phyloP scores from a whole-genome alignment of 2,797 vertebrate genomes.

The Choloepus didactylus region DNA sequence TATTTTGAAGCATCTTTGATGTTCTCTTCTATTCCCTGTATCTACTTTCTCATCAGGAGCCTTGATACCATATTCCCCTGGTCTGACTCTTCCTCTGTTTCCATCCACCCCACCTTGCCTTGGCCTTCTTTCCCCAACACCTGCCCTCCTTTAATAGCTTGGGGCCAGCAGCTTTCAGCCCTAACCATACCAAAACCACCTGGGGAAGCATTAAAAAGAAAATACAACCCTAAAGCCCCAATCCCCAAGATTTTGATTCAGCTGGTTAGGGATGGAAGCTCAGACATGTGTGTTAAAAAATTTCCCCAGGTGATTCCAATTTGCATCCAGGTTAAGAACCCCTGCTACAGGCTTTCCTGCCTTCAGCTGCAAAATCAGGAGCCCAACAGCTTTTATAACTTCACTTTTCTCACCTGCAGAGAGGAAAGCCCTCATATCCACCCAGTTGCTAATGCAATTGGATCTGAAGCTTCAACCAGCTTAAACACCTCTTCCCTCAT shows the following conservation, averaged over 20 bases:
- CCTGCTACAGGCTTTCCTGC: slow-evolving; percentile 53
- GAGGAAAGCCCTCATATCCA: not conserved
- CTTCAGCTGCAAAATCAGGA: slow-evolving; percentile 59
- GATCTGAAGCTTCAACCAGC: not conserved
- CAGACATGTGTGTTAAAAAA: slow-evolving; percentile 64
- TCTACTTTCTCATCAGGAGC: not conserved
- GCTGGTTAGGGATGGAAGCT: slow-evolving; percentile 15
- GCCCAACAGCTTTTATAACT: not conserved
- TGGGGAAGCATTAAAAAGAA: slow-evolving; percentile 33
- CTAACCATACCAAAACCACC: slow-evolving; percentile 7
- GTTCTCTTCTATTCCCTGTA: not conserved
- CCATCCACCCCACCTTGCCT: not conserved
- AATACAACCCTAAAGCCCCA: not conserved
- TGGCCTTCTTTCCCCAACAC: not conserved
- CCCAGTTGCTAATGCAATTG: not conserved
- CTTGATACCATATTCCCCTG: not conserved
- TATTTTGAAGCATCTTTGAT: not conserved
- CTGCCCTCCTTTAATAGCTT: not conserved
- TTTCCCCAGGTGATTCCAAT: slow-evolving; percentile 70
- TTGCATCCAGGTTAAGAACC: slow-evolving; percentile 52
- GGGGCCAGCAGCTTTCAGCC: slow-evolving; percentile 25
- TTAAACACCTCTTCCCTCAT: not conserved
- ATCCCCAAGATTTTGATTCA: slow-evolving; percentile 45
- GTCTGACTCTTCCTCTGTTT: not conserved
- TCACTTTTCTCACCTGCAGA: slow-evolving; percentile 44